Evolutionary conservation across 92 coral and sea anemone genomes (phyloP), one percentile per base, ranked within the genome.

Genomic region (Chrysogorgia sp.): DNA sequence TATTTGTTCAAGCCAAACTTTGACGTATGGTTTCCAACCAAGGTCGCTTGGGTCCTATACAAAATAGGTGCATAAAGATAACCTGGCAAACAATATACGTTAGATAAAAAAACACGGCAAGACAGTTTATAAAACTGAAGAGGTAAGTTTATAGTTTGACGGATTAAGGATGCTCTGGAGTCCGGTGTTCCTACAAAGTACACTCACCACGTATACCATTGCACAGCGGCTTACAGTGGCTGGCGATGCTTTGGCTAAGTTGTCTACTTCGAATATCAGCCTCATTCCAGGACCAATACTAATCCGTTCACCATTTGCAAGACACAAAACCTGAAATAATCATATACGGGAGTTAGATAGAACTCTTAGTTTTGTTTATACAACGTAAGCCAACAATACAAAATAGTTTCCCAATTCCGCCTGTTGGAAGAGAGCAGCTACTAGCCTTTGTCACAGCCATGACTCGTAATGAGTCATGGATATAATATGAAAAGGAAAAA

Each of bases 151-250:
- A 5, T 0, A 13, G 20, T 24, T 57, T 25, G 3, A 15, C 9
- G 26, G 9, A 61, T 34, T 40, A 41, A 49, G 40, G 19, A n/a
- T n/a, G n/a, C n/a, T n/a, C n/a, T n/a, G n/a, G n/a, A n/a, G n/a
- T n/a, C n/a, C n/a, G n/a, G n/a, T n/a, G n/a, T n/a, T n/a, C n/a
- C n/a, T n/a, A n/a, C n/a, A n/a, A n/a, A 43, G 28, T 20, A 12
- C 20, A 52, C 89, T 70, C 85, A 93, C 98, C 98, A 93, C 90
- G 88, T 91, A 91, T 17, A 94, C 93, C 94, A 94, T 88, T 41
- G 97, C 98, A 81, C 98, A 94, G 68, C 98, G 90, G 69, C 98
- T 91, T 77, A 94, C 91, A 45, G 98, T 94, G 45, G 98, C 98
- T 13, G 98, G 98, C 2, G 97, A 93, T 2, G 97, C 97, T 90